These are phyloP conservation scores for Antheraea yamamai DNA, from an alignment of 2,888 invertebrate species.

Conservation along the genomic window DNA sequence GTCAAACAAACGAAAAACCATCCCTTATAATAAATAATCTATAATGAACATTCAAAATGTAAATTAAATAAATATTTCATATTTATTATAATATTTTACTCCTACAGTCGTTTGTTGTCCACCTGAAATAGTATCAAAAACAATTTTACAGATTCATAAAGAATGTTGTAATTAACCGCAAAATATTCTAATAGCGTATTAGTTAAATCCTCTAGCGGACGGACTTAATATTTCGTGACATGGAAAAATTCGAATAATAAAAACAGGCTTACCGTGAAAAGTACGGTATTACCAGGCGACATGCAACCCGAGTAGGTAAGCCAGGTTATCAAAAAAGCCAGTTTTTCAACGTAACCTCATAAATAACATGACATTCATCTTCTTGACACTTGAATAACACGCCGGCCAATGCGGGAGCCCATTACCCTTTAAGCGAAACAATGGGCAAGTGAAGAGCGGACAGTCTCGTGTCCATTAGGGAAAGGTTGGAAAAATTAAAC, in stretches of 20 bases:
- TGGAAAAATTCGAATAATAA: constrained; percentile 45
- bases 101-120: no score
- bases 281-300: constrained; percentile 44
- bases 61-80: no score
- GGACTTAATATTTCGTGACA: constrained; percentile 35
- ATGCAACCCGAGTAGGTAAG: constrained; percentile 39
- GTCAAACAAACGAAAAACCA: no score
- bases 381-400: constrained; percentile 76
- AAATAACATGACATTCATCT: constrained; percentile 76
- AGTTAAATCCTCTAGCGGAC: constrained; percentile 15
- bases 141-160: constrained; percentile 1
- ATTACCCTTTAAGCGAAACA: constrained; percentile 76
- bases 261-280: constrained; percentile 45
- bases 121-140: no score
- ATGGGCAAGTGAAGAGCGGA: constrained; percentile 46
- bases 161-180: constrained; percentile 16
- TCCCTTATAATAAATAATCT: no score
- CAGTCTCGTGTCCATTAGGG: constrained; percentile 49
- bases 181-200: constrained; percentile 13
- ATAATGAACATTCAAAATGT: no score
- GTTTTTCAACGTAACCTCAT: constrained; percentile 61
- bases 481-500: constrained; percentile 36
- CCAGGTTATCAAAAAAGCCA: constrained; percentile 51
- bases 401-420: constrained; percentile 56
- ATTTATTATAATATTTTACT: no score